Base-by-base conservation (phyloP, 2,888 invertebrate genomes). In the Digitonthophagus gazella region DNA sequence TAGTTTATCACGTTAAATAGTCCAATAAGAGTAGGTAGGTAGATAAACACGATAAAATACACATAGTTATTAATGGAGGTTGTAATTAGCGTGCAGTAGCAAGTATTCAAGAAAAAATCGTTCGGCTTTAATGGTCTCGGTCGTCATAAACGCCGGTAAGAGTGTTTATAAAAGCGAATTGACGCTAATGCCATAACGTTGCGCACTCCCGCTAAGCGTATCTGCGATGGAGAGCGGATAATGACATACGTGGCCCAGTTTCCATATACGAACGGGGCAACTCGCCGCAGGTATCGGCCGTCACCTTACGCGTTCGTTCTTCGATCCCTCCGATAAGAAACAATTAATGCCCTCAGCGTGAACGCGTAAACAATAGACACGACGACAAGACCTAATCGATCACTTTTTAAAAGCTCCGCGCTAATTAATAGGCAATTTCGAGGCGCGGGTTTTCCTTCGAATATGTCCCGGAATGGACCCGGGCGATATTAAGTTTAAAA, bases 171-270 rank as follows among this genome's bases (percentile, higher is more conserved):
- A 44, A 11, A 44, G 28, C 8, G 28, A 44, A 44, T 44, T 44
- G 28, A 44, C 28, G 28, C 28, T 44, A 44, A 44, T 44, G 28
- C 28, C 28, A 44, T 44, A 44, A 44, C 28, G 28, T 44, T 44
- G 28, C 28, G 28, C 28, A 44, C 28, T 44, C 28, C 28, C 11
- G 28, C 28, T 44, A 44, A 44, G 61, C 61, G 61, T 61, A 61
- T 19, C 20, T 19, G 19, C 20, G 16, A n/a, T n/a, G 19, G 61
- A 61, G 61, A 61, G 18, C 19, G 61, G 61, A 61, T 61, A 61
- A 61, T 61, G 61, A 61, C 61, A 61, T 61, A 61, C 19, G 20
- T 61, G 61, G 61, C 61, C 61, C 61, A 61, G 61, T 61, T 61
- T 61, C 61, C 61, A 61, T 61, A 61, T 61, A 61, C 61, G 61